A percentile compares a stretch with the other conserved stretches of the same genome.
phyloP scores from a whole-genome alignment of 2,113 vertebrate genomes.

The Prolemur simus region DNA sequence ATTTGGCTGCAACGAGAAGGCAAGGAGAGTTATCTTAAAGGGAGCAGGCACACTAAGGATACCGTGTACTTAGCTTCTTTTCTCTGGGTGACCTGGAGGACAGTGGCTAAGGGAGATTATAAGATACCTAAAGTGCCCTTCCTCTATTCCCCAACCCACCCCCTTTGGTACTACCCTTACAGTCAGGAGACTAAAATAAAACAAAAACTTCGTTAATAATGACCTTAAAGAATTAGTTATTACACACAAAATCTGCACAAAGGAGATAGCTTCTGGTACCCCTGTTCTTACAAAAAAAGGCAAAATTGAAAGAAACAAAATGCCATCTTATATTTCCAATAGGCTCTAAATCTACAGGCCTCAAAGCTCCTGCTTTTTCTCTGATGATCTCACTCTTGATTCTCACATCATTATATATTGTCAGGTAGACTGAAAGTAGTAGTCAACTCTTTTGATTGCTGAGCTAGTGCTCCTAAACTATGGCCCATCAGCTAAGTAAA shows the following conservation, averaged over 20 bases:
- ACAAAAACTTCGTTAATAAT: not conserved
- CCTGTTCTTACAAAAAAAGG: not conserved
- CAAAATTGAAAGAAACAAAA: constrained; percentile 27
- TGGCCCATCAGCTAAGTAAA: not conserved
- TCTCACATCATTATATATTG: not conserved
- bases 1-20: not conserved
- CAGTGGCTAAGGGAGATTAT: not conserved
- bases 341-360: not conserved
- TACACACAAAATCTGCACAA: not conserved
- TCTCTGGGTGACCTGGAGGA: not conserved
- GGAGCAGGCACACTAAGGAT: not conserved
- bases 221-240: not conserved
- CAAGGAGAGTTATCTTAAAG: not conserved
- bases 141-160: not conserved
- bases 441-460: not conserved
- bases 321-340: not conserved
- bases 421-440: not conserved
- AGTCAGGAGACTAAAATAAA: not conserved
- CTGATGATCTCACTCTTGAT: not conserved
- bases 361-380: constrained; percentile 1
- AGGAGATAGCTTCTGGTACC: not conserved
- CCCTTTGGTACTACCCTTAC: not conserved
- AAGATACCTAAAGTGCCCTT: not conserved
- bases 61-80: not conserved
- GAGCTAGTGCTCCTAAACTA: not conserved